A percentile compares a stretch with the other conserved stretches of the same genome.
Conservation (phyloP, 2,797 vertebrate genomes). For the Cercopithecus neglectus region DNA sequence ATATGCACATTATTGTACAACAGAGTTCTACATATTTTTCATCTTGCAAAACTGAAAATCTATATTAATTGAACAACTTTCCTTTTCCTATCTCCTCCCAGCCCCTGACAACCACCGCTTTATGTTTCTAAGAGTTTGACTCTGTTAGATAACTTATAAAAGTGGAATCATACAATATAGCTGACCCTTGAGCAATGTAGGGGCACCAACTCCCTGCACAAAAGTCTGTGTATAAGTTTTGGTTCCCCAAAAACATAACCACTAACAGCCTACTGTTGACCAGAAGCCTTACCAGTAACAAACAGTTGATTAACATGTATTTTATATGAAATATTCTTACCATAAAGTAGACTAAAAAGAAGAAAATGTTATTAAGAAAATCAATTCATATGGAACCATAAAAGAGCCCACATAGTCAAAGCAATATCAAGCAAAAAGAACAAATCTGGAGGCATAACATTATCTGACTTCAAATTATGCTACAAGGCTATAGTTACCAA, state of each 20-base stretch:
- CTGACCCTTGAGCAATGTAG: not conserved
- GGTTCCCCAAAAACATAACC: not conserved
- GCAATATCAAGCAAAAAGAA: too few relatives aligned
- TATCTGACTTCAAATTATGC: too few relatives aligned
- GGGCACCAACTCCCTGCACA: not conserved
- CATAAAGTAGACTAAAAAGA: not conserved
- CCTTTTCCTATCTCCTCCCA: not conserved
- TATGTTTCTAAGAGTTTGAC: not conserved
- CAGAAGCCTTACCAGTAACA: not conserved
- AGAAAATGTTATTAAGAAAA: not conserved
- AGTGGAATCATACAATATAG: not conserved
- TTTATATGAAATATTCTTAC: not conserved
- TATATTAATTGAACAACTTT: not conserved
- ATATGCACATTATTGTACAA: not conserved
- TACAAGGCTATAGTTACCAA: too few relatives aligned
- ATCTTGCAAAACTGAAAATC: not conserved
- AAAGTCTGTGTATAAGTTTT: not conserved
- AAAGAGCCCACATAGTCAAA: too few relatives aligned
- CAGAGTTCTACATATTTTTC: not conserved
- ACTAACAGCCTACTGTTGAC: not conserved
- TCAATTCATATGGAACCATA: not conserved
- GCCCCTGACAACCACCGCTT: not conserved
- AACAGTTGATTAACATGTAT: not conserved
- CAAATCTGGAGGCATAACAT: too few relatives aligned
- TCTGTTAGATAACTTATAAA: not conserved